Evolutionary conservation across 2,797 vertebrate species (phyloP).

Genomic region (Bradypodion ventrale): DNA sequence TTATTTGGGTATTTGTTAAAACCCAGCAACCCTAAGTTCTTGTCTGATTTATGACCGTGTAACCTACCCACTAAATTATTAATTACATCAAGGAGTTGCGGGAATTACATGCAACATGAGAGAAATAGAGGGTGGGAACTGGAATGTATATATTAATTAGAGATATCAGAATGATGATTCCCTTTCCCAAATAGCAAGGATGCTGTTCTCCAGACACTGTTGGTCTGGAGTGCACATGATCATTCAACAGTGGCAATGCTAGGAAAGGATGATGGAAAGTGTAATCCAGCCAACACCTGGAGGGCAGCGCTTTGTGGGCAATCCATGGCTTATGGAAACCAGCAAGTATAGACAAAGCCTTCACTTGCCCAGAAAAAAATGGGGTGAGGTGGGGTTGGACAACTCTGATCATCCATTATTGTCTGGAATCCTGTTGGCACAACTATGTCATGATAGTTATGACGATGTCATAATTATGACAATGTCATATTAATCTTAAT

Average conservation of each 20-base stretch:
- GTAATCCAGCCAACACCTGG: neutral
- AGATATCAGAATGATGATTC: neutral
- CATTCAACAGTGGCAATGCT: neutral
- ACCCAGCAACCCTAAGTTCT: neutral
- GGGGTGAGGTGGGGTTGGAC: no score
- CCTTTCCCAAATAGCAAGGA: neutral
- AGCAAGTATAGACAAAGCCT: no score
- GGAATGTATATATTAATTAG: neutral
- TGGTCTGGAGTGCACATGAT: neutral
- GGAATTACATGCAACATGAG: neutral
- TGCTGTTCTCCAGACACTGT: neutral
- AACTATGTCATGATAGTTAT: neutral
- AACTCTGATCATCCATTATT: neutral
- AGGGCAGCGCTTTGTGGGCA: no score
- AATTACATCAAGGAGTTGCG: neutral
- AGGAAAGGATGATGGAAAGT: neutral
- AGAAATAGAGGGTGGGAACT: neutral
- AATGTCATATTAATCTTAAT: no score
- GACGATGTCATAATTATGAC: neutral
- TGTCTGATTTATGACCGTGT: neutral
- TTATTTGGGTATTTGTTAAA: neutral
- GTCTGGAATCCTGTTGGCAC: neutral
- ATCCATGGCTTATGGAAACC: no score
- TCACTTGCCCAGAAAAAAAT: no score
- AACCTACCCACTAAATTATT: neutral